These are phyloP conservation scores for Drosophila nr. perissopoda DNA, from an alignment of 2,888 invertebrate genomes.

Conservation along the genomic window DNA sequence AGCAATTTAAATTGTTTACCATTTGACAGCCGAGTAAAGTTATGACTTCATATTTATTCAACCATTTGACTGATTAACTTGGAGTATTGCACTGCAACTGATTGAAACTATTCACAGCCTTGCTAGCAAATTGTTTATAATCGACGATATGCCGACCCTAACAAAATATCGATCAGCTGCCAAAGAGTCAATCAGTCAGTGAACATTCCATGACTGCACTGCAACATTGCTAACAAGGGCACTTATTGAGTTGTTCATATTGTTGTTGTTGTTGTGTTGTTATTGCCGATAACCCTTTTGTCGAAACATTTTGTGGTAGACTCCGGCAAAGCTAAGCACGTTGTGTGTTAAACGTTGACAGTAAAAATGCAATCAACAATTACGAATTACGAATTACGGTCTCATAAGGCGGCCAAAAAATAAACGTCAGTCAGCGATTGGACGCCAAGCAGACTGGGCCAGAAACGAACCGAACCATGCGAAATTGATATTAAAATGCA, in stretches of 20 bases:
- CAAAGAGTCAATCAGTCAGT: conserved; percentile 37
- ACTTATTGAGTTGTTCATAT: conserved; percentile 71
- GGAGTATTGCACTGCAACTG: conserved; percentile 1
- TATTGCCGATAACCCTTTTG: conserved; percentile 9
- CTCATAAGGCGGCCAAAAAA: conserved; percentile 78
- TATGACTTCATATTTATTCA: background rate
- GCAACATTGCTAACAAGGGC: conserved; percentile 61
- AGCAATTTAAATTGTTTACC: background rate
- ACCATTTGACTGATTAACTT: background rate
- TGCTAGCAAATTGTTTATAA: conserved; percentile 28
- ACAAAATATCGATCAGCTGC: conserved; percentile 66
- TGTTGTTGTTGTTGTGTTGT: conserved; percentile 3
- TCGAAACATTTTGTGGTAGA: conserved; percentile 4
- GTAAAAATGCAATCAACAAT: conserved; percentile 74
- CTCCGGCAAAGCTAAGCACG: conserved; percentile 35
- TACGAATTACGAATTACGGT: conserved; percentile 73
- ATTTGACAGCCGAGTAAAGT: background rate
- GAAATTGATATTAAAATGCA: conserved; percentile 78
- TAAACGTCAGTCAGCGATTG: conserved; percentile 74
- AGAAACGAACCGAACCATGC: conserved; percentile 26
- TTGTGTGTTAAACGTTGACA: conserved; percentile 62
- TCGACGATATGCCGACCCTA: conserved; percentile 28
- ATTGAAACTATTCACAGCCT: background rate
- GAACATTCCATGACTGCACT: conserved; percentile 30
- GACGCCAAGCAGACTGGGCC: conserved; percentile 33